Percentiles rank a stretch among this genome's conserved stretches.
Conservation (phyloP, 1,140 invertebrate species). For the Bombus fervidus region DNA sequence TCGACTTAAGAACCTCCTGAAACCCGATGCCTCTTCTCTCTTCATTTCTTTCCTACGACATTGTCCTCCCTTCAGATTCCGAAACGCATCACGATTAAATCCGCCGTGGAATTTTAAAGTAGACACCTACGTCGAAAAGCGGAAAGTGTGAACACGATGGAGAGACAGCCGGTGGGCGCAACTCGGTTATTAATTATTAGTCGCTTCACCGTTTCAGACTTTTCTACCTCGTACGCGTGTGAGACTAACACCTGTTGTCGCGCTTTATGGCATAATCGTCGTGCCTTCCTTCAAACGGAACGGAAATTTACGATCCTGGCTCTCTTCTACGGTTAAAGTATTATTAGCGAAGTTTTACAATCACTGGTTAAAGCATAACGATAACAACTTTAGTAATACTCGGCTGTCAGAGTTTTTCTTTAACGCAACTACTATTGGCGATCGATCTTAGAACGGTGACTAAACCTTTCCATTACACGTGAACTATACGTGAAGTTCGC, state of each 20-base stretch:
- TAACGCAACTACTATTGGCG: too few species aligned
- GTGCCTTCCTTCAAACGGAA: neutral
- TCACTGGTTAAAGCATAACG: too few species aligned
- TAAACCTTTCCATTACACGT: too few species aligned
- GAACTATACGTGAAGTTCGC: too few species aligned
- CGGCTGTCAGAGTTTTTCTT: too few species aligned
- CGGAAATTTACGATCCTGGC: neutral
- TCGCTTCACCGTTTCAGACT: neutral
- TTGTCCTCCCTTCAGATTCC: slow-evolving; percentile 57
- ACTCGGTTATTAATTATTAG: slow-evolving; percentile 41
- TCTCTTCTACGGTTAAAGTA: too few species aligned
- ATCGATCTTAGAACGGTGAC: too few species aligned
- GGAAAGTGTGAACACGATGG: slow-evolving; percentile 51
- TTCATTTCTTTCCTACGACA: slow-evolving; percentile 58
- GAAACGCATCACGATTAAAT: slow-evolving; percentile 64
- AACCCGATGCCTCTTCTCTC: slow-evolving; percentile 56
- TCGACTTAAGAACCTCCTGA: slow-evolving; percentile 64
- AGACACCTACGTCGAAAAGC: slow-evolving; percentile 59
- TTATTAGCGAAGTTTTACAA: too few species aligned
- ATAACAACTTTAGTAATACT: too few species aligned
- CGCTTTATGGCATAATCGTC: slow-evolving; percentile 3
- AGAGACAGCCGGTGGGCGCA: slow-evolving; percentile 3
- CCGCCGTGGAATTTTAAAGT: slow-evolving; percentile 55
- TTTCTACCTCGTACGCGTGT: neutral
- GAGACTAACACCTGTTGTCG: slow-evolving; percentile 10